Base-by-base conservation (phyloP, 1,140 invertebrate genomes). In the Drosophila varians region DNA sequence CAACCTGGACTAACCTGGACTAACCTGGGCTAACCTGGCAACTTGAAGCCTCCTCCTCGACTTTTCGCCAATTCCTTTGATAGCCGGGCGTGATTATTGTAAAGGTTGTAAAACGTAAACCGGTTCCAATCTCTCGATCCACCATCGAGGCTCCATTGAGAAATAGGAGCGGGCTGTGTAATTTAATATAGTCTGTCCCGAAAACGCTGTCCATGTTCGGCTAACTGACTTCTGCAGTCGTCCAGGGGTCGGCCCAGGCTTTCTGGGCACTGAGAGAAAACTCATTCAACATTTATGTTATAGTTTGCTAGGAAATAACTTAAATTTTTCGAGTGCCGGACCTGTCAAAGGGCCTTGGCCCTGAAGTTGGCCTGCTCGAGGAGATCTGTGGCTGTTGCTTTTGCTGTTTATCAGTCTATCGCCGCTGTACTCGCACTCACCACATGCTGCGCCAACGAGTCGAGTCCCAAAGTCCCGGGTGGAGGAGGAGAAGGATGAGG, bases 181-280 rank as follows among this genome's bases (percentile, higher is more conserved):
- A 86, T 87, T 86, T 77, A 86, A 86, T 86, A 86, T 86, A 87
- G 82, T 87, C 77, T 74, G 62, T 57, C 60, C 68, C 71, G 36
- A 83, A 87, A 87, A 77, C 73, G 64, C 75, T 87, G 82, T 86
- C 75, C 76, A 86, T 82, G 82, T 87, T 87, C 64, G 76, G 64
- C 70, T 87, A 86, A 88, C 79, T 82, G 82, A 82, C 82, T 86
- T 74, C 82, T 82, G 82, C 82, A 66, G 77, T 52, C 25, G 60
- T 42, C 21, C 5, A 19, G 46, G n/a, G 61, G 61, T 38, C 16
- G 28, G 28, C 28, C 4, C 11, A 8, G 12, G 3, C 21, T 12
- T 18, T 4, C 1, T 4, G 11, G 9, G 2, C 8, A 23, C 9
- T 23, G 1, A 16, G 16, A 5, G 6, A n/a, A 36, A 45, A 25